phyloP scores from a whole-genome alignment of 2,888 invertebrate genomes.

The Corythucha ciliata region DNA sequence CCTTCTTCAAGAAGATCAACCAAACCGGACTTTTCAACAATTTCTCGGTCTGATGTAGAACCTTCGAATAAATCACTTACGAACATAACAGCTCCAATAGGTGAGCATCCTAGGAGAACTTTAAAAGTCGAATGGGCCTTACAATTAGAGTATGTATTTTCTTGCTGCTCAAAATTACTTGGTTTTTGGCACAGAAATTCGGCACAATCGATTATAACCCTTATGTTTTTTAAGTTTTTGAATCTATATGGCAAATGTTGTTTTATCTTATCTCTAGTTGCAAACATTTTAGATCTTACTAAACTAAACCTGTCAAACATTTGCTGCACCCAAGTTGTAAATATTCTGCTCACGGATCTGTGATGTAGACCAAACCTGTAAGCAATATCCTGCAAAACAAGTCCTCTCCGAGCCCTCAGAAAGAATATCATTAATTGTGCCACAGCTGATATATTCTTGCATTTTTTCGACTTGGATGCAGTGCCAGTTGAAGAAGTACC shows the following conservation, averaged over 20 bases:
- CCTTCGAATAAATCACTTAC: background rate
- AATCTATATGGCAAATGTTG: background rate
- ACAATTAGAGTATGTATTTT: background rate
- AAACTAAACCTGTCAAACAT: no score
- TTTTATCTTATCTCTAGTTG: background rate
- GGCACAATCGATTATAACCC: slow-evolving; percentile 1
- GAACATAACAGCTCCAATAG: background rate
- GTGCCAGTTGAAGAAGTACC: no score
- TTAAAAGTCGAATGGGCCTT: background rate
- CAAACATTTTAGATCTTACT: background rate
- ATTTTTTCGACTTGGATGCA: no score
- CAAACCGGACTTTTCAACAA: background rate
- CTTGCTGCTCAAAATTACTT: background rate
- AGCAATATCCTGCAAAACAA: no score
- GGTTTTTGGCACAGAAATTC: background rate
- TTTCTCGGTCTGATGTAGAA: background rate
- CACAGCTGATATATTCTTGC: no score
- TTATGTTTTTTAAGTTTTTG: background rate
- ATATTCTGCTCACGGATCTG: no score
- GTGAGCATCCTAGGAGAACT: background rate
- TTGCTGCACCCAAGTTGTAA: no score
- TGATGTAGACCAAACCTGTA: no score
- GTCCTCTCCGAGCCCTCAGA: no score
- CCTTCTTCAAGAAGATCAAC: background rate
- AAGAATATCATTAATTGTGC: no score